Evolutionary conservation across 2,888 invertebrate genomes (phyloP).

Genomic region (Pediacus dermestoides): DNA sequence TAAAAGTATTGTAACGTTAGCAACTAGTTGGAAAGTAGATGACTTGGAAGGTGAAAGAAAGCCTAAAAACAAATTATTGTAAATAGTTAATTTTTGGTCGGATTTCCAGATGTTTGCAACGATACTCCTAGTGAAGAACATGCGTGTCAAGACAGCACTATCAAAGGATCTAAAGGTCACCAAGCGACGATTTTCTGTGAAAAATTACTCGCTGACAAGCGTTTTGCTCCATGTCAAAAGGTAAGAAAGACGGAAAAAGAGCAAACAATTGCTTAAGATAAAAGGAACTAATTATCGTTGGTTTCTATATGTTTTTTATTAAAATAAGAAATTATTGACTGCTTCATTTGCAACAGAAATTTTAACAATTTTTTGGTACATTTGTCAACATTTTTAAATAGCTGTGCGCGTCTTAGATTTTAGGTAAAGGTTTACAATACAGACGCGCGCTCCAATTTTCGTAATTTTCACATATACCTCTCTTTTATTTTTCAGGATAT

Average conservation of each 20-base stretch:
- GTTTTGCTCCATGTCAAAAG: conserved; percentile 59
- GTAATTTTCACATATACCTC: too few relatives aligned
- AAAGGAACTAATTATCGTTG: too few relatives aligned
- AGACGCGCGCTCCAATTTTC: too few relatives aligned
- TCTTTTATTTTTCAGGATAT: too few relatives aligned
- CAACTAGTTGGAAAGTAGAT: conserved; percentile 59
- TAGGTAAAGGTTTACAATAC: too few relatives aligned
- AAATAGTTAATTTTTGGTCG: conserved; percentile 1
- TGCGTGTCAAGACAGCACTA: conserved; percentile 49
- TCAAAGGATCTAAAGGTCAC: conserved; percentile 34
- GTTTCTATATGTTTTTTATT: too few relatives aligned
- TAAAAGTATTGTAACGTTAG: conserved; percentile 52
- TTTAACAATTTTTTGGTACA: too few relatives aligned
- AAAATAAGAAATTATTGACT: too few relatives aligned
- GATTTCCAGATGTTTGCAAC: conserved; percentile 54
- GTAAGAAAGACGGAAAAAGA: conserved; percentile 33
- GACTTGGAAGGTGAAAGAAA: conserved; percentile 37
- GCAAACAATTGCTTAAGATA: conserved; percentile 15
- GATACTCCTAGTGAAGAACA: conserved; percentile 53
- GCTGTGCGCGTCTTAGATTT: too few relatives aligned
- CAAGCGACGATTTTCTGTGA: conserved; percentile 61
- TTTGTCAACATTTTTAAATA: too few relatives aligned
- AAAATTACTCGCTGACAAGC: conserved; percentile 60
- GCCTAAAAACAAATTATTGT: background rate
- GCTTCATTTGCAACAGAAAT: too few relatives aligned